A percentile compares a stretch with the other conserved stretches of the same genome.
phyloP scores from a whole-genome alignment of 2,888 invertebrate species.

The Acleris holmiana region DNA sequence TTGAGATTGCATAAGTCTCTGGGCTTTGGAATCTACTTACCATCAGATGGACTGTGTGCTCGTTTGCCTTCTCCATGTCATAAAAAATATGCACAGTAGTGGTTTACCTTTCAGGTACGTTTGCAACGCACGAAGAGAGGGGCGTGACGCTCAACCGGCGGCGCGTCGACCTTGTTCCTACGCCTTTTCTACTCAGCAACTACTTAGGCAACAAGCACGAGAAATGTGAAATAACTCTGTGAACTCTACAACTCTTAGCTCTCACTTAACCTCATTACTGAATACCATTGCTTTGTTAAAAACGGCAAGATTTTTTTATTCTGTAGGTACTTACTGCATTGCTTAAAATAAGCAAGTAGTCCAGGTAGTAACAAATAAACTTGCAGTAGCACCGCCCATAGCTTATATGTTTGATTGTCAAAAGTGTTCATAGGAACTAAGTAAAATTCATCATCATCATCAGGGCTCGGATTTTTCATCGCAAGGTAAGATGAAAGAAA shows the following conservation, averaged over 20 bases:
- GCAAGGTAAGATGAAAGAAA: too few relatives aligned
- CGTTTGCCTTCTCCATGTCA: too few relatives aligned
- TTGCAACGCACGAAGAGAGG: conserved; percentile 50
- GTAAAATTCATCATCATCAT: too few relatives aligned
- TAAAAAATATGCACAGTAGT: background rate
- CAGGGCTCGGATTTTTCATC: too few relatives aligned
- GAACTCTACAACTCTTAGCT: conserved; percentile 35
- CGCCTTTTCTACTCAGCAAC: conserved; percentile 80
- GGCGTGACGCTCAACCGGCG: conserved; percentile 60
- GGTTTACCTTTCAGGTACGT: conserved; percentile 47
- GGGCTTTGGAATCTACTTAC: too few relatives aligned
- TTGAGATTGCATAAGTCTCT: too few relatives aligned
- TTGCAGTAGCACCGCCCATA: conserved; percentile 5
- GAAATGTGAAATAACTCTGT: conserved; percentile 69
- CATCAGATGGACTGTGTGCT: too few relatives aligned
- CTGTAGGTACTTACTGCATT: conserved; percentile 31
- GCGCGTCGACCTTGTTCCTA: conserved; percentile 74
- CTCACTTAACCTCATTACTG: background rate
- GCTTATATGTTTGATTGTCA: background rate
- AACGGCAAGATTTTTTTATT: conserved; percentile 24
- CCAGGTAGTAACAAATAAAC: conserved; percentile 5
- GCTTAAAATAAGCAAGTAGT: conserved; percentile 21
- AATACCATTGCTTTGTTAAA: background rate
- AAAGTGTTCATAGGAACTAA: background rate
- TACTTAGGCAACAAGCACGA: conserved; percentile 61